Percentiles rank a stretch among this genome's conserved stretches.
Evolutionary conservation across 2,888 invertebrate genomes (phyloP).

Genomic region (Drosophila parthenogenetica): DNA sequence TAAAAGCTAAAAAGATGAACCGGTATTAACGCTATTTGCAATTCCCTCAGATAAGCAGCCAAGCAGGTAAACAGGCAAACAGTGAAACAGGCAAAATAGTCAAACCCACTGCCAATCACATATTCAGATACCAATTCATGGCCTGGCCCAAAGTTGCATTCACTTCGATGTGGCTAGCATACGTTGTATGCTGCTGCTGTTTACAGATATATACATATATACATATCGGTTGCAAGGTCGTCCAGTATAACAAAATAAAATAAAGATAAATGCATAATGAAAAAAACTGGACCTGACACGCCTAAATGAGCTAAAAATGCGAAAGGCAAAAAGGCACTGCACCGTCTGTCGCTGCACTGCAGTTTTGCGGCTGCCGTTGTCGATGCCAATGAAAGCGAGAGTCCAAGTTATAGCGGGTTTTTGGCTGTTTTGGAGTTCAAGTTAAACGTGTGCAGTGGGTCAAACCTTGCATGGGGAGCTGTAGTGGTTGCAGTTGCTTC

Average conservation of each 20-base stretch:
- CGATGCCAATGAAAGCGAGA: constrained; percentile 62
- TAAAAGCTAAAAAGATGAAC: constrained; percentile 38
- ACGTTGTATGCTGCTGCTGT: constrained; percentile 17
- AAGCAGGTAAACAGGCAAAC: constrained; percentile 16
- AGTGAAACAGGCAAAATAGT: constrained; percentile 1
- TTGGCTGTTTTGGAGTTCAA: constrained; percentile 72
- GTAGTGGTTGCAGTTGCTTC: constrained; percentile 6
- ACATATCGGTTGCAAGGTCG: constrained; percentile 84
- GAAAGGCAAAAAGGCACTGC: constrained; percentile 63
- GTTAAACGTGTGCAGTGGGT: constrained; percentile 79
- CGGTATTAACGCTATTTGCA: constrained; percentile 24
- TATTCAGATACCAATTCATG: constrained; percentile 50
- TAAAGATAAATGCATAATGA: constrained; percentile 40
- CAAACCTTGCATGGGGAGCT: constrained; percentile 63
- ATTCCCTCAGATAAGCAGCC: constrained; percentile 2
- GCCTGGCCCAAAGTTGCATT: constrained; percentile 54
- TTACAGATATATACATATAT: constrained; percentile 13
- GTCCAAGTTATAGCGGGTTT: constrained; percentile 47
- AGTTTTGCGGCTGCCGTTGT: constrained; percentile 48
- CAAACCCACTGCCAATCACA: constrained; percentile 56
- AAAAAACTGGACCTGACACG: constrained; percentile 77
- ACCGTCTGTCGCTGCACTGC: constrained; percentile 32
- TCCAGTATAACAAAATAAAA: constrained; percentile 65
- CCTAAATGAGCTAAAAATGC: constrained; percentile 78
- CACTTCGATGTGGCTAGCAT: constrained; percentile 59